Evolutionary conservation across 2,113 vertebrate species (phyloP), one percentile per base, ranked within the genome.

Genomic region (Delphinus delphis): DNA sequence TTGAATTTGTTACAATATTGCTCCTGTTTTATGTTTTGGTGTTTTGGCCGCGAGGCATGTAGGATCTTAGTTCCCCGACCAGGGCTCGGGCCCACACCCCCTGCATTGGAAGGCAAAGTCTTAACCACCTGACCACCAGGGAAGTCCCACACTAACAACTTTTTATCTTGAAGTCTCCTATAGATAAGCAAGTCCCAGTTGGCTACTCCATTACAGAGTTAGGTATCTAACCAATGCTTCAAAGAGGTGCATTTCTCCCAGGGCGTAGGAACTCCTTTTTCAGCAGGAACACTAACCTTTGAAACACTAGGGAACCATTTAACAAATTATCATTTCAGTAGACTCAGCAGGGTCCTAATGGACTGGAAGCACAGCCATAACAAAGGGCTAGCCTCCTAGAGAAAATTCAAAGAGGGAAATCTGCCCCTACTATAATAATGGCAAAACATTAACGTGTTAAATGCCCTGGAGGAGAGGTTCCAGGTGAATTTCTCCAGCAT

Each of bases 251-350:
- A 3, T 84, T 93, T 89, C 44, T 94, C 84, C 65, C 6, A 38
- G 21, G 25, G 73, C 60, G 38, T 1, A 71, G 60, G 76, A 83
- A 82, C 31, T 62, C 86, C 68, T 76, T 60, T 80, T 83, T 50
- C 14, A 88, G 36, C 62, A 90, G 50, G 53, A 92, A 67, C 31
- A 67, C 73, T 58, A 71, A 84, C 83, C 89, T 97, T 73, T 76
- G 8, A 86, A 85, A 79, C 62, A 44, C 70, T 36, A 53, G 76
- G 83, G 55, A 68, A 55, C 21, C 63, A 88, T 26, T 95, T 76
- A 93, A 65, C 79, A 83, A 93, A 74, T 85, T 41, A 92, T 14
- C 95, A 92, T 20, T 89, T 97, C 83, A 55, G 36, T 33, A 60
- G 28, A 47, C 15, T 81, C 87, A 68, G 20, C 60, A n/a, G 65